These are phyloP conservation scores for Epinephelus fuscoguttatus DNA, from an alignment of 2,113 vertebrate genomes.

Conservation along the genomic window DNA sequence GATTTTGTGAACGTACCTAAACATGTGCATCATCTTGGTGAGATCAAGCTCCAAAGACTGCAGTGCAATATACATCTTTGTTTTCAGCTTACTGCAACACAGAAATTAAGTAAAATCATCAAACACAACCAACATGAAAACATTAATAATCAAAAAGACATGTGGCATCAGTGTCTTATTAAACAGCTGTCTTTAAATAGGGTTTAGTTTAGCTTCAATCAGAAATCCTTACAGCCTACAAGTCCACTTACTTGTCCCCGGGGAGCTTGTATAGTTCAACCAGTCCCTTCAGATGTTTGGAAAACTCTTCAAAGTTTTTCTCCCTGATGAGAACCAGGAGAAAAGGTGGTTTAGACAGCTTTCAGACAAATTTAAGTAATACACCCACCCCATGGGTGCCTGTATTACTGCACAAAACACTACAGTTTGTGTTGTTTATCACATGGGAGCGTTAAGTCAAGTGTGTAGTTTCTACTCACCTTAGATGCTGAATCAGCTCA, in stretches of 20 bases:
- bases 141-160: not conserved
- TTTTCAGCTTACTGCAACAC: slow-evolving; percentile 93
- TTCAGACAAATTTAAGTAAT: not conserved
- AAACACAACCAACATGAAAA: not conserved
- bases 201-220: not conserved
- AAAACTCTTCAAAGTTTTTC: slow-evolving; percentile 99
- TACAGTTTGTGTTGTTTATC: not conserved
- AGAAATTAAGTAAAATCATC: not conserved
- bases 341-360: not conserved
- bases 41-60: slow-evolving; percentile 97
- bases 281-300: slow-evolving; percentile 96
- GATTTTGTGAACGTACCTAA: slow-evolving; percentile 85
- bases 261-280: slow-evolving; percentile 98
- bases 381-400: not conserved
- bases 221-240: not conserved
- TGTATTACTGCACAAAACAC: not conserved
- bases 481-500: slow-evolving; percentile 94
- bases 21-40: slow-evolving; percentile 99
- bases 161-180: not conserved
- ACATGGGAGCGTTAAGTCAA: no score
- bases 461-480: slow-evolving; percentile 84
- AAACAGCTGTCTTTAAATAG: not conserved
- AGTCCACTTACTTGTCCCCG: slow-evolving; percentile 93
- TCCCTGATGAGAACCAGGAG: slow-evolving; percentile 84
- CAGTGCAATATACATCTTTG: slow-evolving; percentile 98